Evolutionary conservation across 2,888 invertebrate species (phyloP).

Genomic region (Acleris laterana): DNA sequence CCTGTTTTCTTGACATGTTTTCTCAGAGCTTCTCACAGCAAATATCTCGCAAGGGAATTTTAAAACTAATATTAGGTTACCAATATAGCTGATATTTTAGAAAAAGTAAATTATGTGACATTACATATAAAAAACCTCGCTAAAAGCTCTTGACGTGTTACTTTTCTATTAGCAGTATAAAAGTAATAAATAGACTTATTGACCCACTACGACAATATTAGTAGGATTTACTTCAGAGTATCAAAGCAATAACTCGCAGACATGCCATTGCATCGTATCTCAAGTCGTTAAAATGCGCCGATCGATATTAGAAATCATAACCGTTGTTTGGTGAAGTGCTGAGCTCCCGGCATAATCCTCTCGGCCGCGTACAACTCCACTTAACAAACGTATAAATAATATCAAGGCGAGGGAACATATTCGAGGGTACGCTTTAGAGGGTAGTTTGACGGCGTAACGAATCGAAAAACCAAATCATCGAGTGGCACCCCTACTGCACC

Average conservation of each 20-base stretch:
- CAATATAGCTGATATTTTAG: not conserved
- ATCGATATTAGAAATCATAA: conserved; percentile 77
- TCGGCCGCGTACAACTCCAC: conserved; percentile 75
- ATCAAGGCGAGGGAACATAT: conserved; percentile 83
- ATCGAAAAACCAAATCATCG: conserved; percentile 85
- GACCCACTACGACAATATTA: too few species aligned
- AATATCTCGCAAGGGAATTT: conserved; percentile 48
- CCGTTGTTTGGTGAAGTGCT: conserved; percentile 82
- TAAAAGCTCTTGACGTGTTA: too few species aligned
- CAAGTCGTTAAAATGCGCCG: conserved; percentile 53
- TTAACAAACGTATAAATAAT: conserved; percentile 85
- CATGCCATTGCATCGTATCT: conserved; percentile 13
- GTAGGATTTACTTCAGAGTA: too few species aligned
- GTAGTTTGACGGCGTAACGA: conserved; percentile 85
- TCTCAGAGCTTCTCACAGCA: conserved; percentile 58
- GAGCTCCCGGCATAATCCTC: conserved; percentile 78
- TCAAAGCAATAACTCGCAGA: not conserved
- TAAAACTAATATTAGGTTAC: conserved; percentile 6
- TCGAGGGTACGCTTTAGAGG: conserved; percentile 79
- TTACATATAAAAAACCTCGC: too few species aligned
- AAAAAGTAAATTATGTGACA: too few species aligned
- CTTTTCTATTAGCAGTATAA: too few species aligned
- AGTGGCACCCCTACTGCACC: conserved; percentile 82
- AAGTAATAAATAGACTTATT: too few species aligned
- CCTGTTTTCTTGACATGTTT: conserved; percentile 77